Conservation (phyloP, 2,113 vertebrate species). For the Hylia prasina region DNA sequence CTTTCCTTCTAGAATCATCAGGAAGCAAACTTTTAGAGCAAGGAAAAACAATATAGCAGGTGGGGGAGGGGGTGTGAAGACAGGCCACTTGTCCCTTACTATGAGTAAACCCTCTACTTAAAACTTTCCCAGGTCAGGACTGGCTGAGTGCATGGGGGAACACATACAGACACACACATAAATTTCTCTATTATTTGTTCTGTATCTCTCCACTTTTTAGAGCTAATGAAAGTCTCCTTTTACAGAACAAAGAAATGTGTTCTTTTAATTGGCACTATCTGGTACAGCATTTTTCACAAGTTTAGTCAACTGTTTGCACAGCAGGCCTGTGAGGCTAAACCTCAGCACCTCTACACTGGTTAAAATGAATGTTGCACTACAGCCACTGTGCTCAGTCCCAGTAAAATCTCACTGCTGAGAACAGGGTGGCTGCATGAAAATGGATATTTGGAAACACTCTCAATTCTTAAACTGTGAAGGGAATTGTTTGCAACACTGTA, state of each 20-base stretch:
- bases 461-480: not conserved
- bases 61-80: not conserved
- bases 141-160: not conserved
- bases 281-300: rapidly evolving
- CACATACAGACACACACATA: not conserved
- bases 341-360: not conserved
- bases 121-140: not conserved
- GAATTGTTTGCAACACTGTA: not conserved
- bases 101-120: not conserved
- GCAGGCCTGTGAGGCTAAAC: not conserved
- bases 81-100: not conserved
- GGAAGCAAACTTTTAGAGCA: not conserved
- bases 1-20: not conserved
- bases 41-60: not conserved
- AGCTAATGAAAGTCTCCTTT: not conserved
- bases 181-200: not conserved
- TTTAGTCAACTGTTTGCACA: not conserved
- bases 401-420: not conserved
- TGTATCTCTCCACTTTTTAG: not conserved
- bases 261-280: not conserved
- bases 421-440: not conserved
- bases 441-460: not conserved
- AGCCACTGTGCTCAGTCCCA: not conserved
- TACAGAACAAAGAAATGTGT: not conserved
- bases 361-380: not conserved